Conservation (phyloP, 2,888 invertebrate genomes). For the Hirtodrosophila alboralis region DNA sequence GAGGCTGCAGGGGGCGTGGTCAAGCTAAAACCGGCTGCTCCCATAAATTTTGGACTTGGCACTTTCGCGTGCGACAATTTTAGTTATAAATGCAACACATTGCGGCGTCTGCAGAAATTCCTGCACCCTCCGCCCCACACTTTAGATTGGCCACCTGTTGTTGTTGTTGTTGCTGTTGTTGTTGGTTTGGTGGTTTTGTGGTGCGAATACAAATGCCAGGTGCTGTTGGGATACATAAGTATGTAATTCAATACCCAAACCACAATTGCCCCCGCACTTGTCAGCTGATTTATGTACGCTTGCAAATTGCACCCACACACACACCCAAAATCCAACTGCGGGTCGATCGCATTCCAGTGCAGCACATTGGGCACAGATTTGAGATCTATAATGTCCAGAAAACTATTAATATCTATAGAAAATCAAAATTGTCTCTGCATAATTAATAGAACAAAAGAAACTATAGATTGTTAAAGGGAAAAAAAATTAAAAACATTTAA, state of each 20-base stretch:
- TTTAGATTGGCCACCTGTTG: constrained; percentile 37
- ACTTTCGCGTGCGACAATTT: constrained; percentile 76
- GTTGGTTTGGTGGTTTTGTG: constrained; percentile 24
- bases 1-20: constrained; percentile 56
- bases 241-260: constrained; percentile 69
- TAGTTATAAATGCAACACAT: constrained; percentile 69
- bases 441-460: too few species aligned
- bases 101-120: constrained; percentile 74
- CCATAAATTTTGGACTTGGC: constrained; percentile 57
- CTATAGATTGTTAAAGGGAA: too few species aligned
- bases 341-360: constrained; percentile 68
- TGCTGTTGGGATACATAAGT: constrained; percentile 52
- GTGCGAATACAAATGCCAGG: constrained; percentile 42
- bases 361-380: constrained; percentile 57
- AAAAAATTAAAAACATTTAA: too few species aligned
- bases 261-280: constrained; percentile 74
- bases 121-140: not conserved
- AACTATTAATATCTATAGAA: too few species aligned
- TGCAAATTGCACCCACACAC: constrained; percentile 79
- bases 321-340: constrained; percentile 52
- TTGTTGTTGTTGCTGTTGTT: too few species aligned
- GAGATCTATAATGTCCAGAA: constrained; percentile 14
- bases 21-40: constrained; percentile 40
- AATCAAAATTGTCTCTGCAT: too few species aligned
- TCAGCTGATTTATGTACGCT: constrained; percentile 72